Percentiles rank a stretch among this genome's conserved stretches.
These are phyloP conservation scores for Neodiprion virginianus DNA, from an alignment of 1,140 invertebrate genomes.

Conservation along the genomic window DNA sequence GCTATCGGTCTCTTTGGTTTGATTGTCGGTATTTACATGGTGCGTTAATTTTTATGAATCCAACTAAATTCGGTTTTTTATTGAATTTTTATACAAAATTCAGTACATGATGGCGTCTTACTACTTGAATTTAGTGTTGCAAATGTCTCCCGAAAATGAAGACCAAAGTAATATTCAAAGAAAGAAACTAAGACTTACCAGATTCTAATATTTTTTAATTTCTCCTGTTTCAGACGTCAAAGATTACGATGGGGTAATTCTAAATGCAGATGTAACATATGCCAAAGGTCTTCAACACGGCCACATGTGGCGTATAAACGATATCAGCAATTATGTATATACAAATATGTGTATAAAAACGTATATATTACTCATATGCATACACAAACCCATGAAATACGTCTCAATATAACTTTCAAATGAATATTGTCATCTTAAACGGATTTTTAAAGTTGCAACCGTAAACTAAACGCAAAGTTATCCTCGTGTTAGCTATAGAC, in stretches of 20 bases:
- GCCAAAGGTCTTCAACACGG: neutral
- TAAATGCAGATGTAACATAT: neutral
- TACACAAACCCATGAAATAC: neutral
- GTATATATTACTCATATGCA: neutral
- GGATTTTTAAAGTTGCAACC: neutral
- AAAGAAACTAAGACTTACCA: no score
- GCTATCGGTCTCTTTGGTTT: conserved; percentile 98
- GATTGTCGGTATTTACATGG: conserved; percentile 97
- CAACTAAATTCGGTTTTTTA: neutral
- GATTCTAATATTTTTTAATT: neutral
- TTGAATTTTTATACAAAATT: neutral
- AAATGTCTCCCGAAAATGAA: no score
- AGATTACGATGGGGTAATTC: neutral
- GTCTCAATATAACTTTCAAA: neutral
- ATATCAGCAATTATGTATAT: neutral
- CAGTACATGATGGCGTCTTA: neutral
- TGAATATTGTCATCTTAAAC: neutral
- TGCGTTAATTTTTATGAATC: conserved; percentile 31
- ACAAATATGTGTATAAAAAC: neutral
- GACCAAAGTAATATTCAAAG: no score
- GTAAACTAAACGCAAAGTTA: no score
- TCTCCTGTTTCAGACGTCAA: neutral
- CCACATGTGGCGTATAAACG: neutral
- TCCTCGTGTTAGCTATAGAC: neutral
- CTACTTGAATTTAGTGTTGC: no score